phyloP scores from a whole-genome alignment of 1,140 invertebrate genomes.

The Chelonus insularis region DNA sequence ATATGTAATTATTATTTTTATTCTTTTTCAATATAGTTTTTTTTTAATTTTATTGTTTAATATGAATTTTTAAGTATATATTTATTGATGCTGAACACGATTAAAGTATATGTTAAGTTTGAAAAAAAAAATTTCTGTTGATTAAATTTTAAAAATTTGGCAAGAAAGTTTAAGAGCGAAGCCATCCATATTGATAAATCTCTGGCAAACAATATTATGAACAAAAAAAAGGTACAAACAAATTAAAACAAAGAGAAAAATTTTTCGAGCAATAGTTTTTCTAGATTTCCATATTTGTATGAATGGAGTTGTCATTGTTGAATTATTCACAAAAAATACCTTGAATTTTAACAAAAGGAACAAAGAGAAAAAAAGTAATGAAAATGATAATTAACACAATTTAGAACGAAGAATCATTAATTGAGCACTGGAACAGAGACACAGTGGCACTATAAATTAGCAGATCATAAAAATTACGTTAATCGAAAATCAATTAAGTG shows the following conservation, averaged over 20 bases:
- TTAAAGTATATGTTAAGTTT: too few species aligned
- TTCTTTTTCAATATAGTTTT: too few species aligned
- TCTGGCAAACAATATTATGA: background rate
- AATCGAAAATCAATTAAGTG: slow-evolving; percentile 18
- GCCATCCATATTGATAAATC: slow-evolving; percentile 4
- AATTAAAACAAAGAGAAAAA: background rate
- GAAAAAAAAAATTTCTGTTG: too few species aligned
- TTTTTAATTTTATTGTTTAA: too few species aligned
- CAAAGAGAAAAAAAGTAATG: background rate
- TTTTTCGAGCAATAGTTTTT: slow-evolving; percentile 8
- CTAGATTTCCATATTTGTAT: slow-evolving; percentile 12
- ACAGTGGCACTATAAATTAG: slow-evolving; percentile 2
- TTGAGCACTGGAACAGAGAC: slow-evolving; percentile 2
- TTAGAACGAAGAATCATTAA: background rate
- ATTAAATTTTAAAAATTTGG: background rate
- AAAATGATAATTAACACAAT: background rate
- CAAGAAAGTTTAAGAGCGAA: slow-evolving; percentile 1
- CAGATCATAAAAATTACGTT: background rate
- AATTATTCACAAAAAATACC: background rate
- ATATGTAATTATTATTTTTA: too few species aligned
- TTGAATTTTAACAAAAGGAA: background rate
- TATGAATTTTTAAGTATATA: too few species aligned
- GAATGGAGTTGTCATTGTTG: background rate
- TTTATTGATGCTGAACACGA: too few species aligned
- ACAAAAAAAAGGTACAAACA: background rate